Evolutionary conservation across 2,113 vertebrate species (phyloP), one percentile per base, ranked within the genome.

Genomic region (Coracopsis vasa): DNA sequence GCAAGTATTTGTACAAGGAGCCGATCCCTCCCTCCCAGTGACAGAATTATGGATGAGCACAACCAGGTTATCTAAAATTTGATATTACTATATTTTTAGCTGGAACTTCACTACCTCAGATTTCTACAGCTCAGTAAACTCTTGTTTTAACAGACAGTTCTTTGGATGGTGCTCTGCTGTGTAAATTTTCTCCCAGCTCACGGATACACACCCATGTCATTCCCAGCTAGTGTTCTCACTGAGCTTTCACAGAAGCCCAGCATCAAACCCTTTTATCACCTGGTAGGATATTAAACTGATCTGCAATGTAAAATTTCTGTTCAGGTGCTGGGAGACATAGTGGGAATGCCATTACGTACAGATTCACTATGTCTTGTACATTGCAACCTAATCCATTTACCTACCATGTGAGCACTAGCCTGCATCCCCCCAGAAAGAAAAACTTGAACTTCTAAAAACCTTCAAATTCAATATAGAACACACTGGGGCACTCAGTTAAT

Each of bases 311-410:
- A 27, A 19, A 35, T 37, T 91, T 47, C 47, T 90, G 44, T 41
- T 17, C 27, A 65, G 50, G 35, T 53, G 37, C 69, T 53, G 78
- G 69, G 48, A 91, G 37, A 42, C 8, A 16, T 4, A 41, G 64
- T 12, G 20, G 42, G 62, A 69, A 56, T 3, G 17, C 2, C 3
- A 47, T 66, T 48, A n/a, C 0, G 2, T 21, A 31, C 25, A 60
- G 29, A 35, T 33, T 67, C 58, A 16, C 27, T n/a, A 1, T 1
- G 6, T 9, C 4, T 20, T 53, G 13, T 47, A 50, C 8, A 10
- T 27, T 51, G 45, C 51, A 92, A 58, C 31, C 11, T 47, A 47
- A 66, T 35, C 79, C 47, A 39, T 69, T 78, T 92, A 28, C 14
- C 27, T 71, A 39, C 54, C 7, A 17, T 8, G 3, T 20, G 44